Conservation (phyloP, 2,797 vertebrate species). For the Lutjanus campechanus region DNA sequence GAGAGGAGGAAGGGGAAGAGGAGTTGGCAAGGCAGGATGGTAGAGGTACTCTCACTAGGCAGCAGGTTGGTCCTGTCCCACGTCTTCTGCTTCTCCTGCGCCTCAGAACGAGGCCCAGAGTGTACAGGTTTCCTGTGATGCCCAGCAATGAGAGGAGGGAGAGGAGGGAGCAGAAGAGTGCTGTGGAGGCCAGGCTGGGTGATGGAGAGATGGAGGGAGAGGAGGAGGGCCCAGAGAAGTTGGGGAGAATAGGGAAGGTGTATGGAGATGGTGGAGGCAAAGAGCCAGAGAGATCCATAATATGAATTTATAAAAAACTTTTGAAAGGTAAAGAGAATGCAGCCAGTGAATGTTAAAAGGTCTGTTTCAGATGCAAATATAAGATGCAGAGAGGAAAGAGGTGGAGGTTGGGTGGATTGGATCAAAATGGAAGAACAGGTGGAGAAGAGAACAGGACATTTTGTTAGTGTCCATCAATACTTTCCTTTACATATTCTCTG, state of each 20-base stretch:
- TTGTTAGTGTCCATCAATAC: constrained; percentile 48
- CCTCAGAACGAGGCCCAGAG: constrained; percentile 85
- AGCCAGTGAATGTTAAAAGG: constrained; percentile 16
- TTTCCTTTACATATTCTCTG: constrained; percentile 11
- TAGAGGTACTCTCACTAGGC: constrained; percentile 64
- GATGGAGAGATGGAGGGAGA: constrained; percentile 83
- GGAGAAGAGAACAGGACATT: constrained; percentile 34
- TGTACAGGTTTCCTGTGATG: constrained; percentile 89
- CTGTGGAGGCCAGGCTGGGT: constrained; percentile 85
- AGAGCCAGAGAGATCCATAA: constrained; percentile 81
- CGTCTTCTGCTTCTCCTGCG: constrained; percentile 81
- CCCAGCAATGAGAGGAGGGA: constrained; percentile 88
- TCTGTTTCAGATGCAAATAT: constrained; percentile 29
- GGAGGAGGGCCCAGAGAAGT: constrained; percentile 77
- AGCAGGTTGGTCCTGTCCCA: constrained; percentile 68
- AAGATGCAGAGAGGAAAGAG: constrained; percentile 13
- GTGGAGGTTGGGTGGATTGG: neutral
- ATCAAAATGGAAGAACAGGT: constrained; percentile 24
- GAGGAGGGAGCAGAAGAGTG: constrained; percentile 86
- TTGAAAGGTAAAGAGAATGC: neutral
- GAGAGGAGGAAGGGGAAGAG: constrained; percentile 80
- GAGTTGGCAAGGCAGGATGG: constrained; percentile 77
- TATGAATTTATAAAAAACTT: constrained; percentile 21
- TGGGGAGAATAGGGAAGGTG: constrained; percentile 75
- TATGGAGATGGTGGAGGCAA: constrained; percentile 75